Conservation (phyloP, 2,113 vertebrate genomes). For the Takifugu flavidus region DNA sequence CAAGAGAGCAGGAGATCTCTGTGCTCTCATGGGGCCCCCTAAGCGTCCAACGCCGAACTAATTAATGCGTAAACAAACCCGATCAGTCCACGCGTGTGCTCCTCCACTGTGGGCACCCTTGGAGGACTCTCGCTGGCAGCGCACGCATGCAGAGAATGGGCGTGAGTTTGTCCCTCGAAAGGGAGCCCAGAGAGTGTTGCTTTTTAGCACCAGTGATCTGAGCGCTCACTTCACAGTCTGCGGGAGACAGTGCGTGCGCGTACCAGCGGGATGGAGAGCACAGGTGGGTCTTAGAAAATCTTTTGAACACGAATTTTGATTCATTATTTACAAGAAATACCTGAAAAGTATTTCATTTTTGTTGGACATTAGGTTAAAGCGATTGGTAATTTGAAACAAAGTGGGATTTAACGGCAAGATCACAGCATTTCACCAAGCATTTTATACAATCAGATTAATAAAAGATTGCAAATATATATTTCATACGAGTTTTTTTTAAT, state of each 20-base stretch:
- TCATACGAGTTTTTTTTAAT: too few species aligned
- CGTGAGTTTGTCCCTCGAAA: slow-evolving; percentile 73
- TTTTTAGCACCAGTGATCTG: slow-evolving; percentile 71
- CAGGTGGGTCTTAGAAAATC: slow-evolving; percentile 77
- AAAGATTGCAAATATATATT: too few species aligned
- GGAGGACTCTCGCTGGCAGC: slow-evolving; percentile 39
- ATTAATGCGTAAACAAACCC: slow-evolving; percentile 60
- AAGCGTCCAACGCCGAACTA: slow-evolving; percentile 34
- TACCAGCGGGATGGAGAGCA: slow-evolving; percentile 76
- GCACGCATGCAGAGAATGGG: slow-evolving; percentile 77
- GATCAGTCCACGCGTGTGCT: slow-evolving; percentile 45
- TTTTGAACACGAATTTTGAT: neutral
- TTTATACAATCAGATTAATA: too few species aligned
- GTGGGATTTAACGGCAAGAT: slow-evolving; percentile 1
- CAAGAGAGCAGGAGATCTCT: slow-evolving; percentile 39
- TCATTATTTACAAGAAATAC: neutral
- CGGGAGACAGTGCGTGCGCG: slow-evolving; percentile 49
- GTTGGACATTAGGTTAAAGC: neutral
- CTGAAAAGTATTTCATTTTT: neutral
- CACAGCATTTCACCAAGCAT: neutral
- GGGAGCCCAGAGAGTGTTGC: slow-evolving; percentile 77
- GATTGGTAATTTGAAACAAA: slow-evolving; percentile 8
- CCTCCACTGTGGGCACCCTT: slow-evolving; percentile 37
- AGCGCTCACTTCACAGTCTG: slow-evolving; percentile 60
- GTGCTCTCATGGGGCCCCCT: slow-evolving; percentile 35